Conservation (phyloP, 2,888 invertebrate genomes). For the Polyommatus iphigenia region DNA sequence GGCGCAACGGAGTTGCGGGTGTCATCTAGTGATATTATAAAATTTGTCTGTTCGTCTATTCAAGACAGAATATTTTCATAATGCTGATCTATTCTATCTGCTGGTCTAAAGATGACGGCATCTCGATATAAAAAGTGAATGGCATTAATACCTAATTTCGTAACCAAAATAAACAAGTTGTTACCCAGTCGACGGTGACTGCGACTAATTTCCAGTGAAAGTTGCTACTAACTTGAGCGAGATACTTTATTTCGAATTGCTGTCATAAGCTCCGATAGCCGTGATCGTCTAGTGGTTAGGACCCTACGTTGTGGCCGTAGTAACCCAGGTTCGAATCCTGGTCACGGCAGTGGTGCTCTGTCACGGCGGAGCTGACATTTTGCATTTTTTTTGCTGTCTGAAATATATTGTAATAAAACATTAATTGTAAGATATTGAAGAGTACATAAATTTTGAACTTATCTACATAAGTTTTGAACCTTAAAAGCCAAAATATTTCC, state of each 20-base stretch:
- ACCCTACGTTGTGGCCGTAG: slow-evolving; percentile 89
- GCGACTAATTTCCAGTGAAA: neutral
- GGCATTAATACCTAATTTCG: neutral
- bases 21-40: too few species aligned
- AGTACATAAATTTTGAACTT: too few species aligned
- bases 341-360: slow-evolving; percentile 75
- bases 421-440: too few species aligned
- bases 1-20: too few species aligned
- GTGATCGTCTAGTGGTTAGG: slow-evolving; percentile 88
- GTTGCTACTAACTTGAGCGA: neutral
- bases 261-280: slow-evolving; percentile 44
- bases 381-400: neutral
- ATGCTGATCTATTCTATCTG: too few species aligned
- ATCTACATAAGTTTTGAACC: neutral
- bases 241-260: neutral
- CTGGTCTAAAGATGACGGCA: neutral
- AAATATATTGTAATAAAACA: too few species aligned
- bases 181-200: neutral
- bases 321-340: slow-evolving; percentile 88
- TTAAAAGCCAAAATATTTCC: neutral
- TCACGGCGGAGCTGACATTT: neutral
- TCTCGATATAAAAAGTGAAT: neutral
- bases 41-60: too few species aligned
- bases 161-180: neutral
- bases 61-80: too few species aligned